Evolutionary conservation across 2,888 invertebrate species (phyloP), one percentile per base, ranked within the genome.

Genomic region (Drosophila heteroneura): DNA sequence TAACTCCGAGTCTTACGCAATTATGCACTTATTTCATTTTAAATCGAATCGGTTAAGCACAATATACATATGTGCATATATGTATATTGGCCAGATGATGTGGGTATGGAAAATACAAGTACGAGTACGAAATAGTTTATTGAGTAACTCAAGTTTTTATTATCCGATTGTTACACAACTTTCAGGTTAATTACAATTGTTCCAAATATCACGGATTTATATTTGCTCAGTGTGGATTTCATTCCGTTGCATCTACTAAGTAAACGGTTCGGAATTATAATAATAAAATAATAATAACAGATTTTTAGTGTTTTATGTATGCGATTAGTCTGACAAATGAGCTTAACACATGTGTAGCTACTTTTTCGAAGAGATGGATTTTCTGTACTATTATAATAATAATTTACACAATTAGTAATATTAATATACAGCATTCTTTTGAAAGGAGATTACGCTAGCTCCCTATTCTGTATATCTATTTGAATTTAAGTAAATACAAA

Each of bases 1-100:
- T 35, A 70, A 49, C 47, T 35, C 37, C 44, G 44, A 51, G 28
- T 41, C 61, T 74, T 73, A 67, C 41, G 61, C 41, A 67, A 74
- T 44, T 22, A 22, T 67, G 52, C 73, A 74, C 58, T 67, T 66
- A 47, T 53, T 73, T 53, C 19, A 47, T 35, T 37, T 60, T 6
- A 66, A 16, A 4, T 32, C 51, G 52, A 52, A 66, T 51, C 56
- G 39, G n/a, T 41, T 28, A 39, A 57, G 52, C 66, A 64, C 53
- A 47, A 28, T 16, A 26, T 16, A 47, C 28, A 47, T 16, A 26
- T 26, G 16, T 47, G 6, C 26, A 12, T 28, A 28, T 28, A 54
- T 16, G 7, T 41, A 32, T 58, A 30, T 30, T 51, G 32, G 33
- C 16, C 41, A 53, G 37, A 41, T 26, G 16, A 49, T 26, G 19